Evolutionary conservation across 2,888 invertebrate genomes (phyloP).

Genomic region (Desoria tigrina): DNA sequence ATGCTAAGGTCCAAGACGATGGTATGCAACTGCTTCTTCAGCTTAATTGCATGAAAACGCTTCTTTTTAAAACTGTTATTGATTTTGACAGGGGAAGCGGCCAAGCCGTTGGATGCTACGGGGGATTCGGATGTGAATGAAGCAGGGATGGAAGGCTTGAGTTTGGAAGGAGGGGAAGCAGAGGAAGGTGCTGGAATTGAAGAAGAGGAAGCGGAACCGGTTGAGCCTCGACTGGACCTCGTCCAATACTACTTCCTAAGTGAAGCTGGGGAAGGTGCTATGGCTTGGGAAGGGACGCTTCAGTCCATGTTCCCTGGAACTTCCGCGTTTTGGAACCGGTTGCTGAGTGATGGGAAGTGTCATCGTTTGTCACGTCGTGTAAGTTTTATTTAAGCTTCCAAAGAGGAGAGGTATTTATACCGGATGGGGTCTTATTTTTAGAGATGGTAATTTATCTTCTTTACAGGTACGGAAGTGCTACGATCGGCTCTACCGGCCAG

Average conservation of each 20-base stretch:
- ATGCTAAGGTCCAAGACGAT: background rate
- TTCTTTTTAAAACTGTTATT: background rate
- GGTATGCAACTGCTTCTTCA: background rate
- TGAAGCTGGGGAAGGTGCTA: conserved; percentile 23
- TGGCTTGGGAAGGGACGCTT: conserved; percentile 51
- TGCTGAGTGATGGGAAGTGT: conserved; percentile 41
- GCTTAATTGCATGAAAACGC: background rate
- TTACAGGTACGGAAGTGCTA: conserved; percentile 74
- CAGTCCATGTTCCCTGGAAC: conserved; percentile 49
- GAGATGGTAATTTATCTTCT: background rate
- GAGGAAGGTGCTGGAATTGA: conserved; percentile 22
- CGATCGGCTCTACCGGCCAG: conserved; percentile 82
- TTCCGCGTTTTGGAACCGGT: conserved; percentile 47
- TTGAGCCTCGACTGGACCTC: conserved; percentile 19
- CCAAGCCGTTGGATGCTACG: background rate
- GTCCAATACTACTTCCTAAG: conserved; percentile 41
- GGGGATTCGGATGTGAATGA: background rate
- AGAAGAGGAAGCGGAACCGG: conserved; percentile 19
- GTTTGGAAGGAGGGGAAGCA: background rate
- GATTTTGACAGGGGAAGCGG: too few relatives aligned
- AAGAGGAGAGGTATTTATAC: background rate
- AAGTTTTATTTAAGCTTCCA: background rate
- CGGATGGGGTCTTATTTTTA: background rate
- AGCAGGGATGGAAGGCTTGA: background rate
- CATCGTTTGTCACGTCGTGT: conserved; percentile 42